Evolutionary conservation across 2,888 invertebrate species (phyloP), one percentile per base, ranked within the genome.

Genomic region (Rhynchonema sp.): DNA sequence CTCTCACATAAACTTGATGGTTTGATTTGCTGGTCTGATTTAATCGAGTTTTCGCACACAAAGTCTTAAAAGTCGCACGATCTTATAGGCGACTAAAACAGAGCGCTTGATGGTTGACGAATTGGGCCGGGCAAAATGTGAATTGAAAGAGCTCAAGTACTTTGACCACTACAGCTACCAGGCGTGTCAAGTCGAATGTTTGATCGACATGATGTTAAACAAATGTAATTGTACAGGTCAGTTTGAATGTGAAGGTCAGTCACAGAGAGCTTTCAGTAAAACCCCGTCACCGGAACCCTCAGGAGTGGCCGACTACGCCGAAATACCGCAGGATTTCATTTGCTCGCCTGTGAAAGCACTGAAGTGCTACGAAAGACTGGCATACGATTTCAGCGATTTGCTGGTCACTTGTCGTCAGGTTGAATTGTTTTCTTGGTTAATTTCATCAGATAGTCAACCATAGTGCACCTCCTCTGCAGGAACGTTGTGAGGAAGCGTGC

Each of bases 181-280:
- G 25, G 25, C 13, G 6, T 59, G 59, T 27, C 59, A 59, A 26
- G 59, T 59, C 22, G 59, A 59, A 28, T 59, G 59, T 28, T 25
- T 59, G 46, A 38, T 59, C 20, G 56, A 59, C 29, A 29, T 27
- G 26, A 27, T 56, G 56, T 28, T 59, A n/a, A 6, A 55, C 1
- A 27, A 46, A 1, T 59, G 59, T 29, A 52, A 52, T 23, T 59
- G 59, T 29, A 56, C 56, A 2, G 59, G 59, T 30, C 2, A 25
- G 38, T 3, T n/a, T 23, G n/a, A n/a, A n/a, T n/a, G n/a, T n/a
- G n/a, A n/a, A n/a, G n/a, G n/a, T n/a, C n/a, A n/a, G n/a, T n/a
- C n/a, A n/a, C n/a, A n/a, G n/a, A 38, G 9, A 38, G 17, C 17
- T 38, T 38, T 38, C 38, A 38, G 17, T 13, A 38, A 38, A 38